These are phyloP conservation scores for Leptopilina myrica DNA, from an alignment of 2,888 invertebrate genomes.

Conservation along the genomic window DNA sequence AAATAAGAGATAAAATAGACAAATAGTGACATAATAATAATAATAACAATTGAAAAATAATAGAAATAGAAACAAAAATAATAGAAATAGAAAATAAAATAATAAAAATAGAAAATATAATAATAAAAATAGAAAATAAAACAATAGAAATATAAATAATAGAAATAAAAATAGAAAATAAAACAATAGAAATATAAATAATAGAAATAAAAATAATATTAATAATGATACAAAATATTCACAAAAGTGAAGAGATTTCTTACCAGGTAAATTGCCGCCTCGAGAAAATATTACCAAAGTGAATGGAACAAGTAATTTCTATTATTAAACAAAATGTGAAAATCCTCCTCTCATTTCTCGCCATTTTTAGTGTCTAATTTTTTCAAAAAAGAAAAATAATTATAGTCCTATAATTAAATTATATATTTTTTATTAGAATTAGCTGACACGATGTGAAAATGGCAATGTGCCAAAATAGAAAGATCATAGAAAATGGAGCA, in stretches of 20 bases:
- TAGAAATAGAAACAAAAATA: too few species aligned
- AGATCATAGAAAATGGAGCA: neutral
- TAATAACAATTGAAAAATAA: neutral
- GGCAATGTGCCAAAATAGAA: slow-evolving; percentile 29
- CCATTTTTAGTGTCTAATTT: neutral
- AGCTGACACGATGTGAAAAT: neutral
- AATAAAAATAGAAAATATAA: too few species aligned
- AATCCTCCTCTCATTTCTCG: neutral
- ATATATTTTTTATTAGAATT: slow-evolving; percentile 7
- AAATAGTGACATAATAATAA: neutral
- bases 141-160: too few species aligned
- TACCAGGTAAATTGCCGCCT: too few species aligned
- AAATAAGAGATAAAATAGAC: too few species aligned
- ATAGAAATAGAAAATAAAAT: too few species aligned
- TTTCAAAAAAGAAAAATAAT: neutral
- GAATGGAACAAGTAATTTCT: slow-evolving; percentile 6
- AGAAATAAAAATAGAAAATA: too few species aligned
- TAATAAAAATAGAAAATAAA: too few species aligned
- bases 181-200: too few species aligned
- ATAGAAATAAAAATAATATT: too few species aligned
- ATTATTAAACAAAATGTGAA: neutral
- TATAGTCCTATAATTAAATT: slow-evolving; percentile 2
- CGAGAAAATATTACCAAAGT: neutral
- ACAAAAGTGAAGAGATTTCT: too few species aligned
- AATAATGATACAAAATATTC: too few species aligned